A percentile compares a stretch with the other conserved stretches of the same genome.
phyloP scores from a whole-genome alignment of 2,888 invertebrate species.

The Lypha dubia region DNA sequence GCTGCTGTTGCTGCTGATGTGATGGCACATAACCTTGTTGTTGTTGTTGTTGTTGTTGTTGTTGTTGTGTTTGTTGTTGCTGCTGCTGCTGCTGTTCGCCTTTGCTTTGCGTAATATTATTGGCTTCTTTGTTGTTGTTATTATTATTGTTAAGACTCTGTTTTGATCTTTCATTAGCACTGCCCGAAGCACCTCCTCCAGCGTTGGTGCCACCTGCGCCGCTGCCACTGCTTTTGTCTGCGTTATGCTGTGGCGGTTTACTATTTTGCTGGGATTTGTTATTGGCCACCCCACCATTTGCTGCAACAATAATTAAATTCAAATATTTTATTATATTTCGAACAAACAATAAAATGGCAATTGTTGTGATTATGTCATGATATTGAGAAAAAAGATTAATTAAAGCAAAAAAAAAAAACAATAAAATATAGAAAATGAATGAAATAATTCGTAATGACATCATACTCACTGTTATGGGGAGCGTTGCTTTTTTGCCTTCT shows the following conservation, averaged over 20 bases:
- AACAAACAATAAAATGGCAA: background rate
- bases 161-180: conserved; percentile 77
- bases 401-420: conserved; percentile 7
- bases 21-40: conserved; percentile 63
- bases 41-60: conserved; percentile 71
- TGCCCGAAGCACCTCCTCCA: conserved; percentile 74
- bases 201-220: conserved; percentile 73
- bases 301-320: conserved; percentile 73
- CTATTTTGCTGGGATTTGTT: conserved; percentile 80
- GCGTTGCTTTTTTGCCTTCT: conserved; percentile 82
- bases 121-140: conserved; percentile 76
- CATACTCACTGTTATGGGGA: conserved; percentile 82
- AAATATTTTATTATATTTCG: conserved; percentile 5
- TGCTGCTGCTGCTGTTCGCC: conserved; percentile 72
- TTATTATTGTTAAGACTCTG: conserved; percentile 74
- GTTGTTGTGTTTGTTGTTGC: conserved; percentile 64
- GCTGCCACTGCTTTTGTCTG: conserved; percentile 79
- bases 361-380: conserved; percentile 3
- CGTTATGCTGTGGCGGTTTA: conserved; percentile 79
- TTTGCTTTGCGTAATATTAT: conserved; percentile 75
- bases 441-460: conserved; percentile 67
- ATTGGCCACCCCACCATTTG: conserved; percentile 82
- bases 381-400: background rate
- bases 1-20: conserved; percentile 74
- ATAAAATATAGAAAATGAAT: conserved; percentile 12